Conservation (phyloP, 2,797 vertebrate genomes). For the Eptatretus atami region DNA sequence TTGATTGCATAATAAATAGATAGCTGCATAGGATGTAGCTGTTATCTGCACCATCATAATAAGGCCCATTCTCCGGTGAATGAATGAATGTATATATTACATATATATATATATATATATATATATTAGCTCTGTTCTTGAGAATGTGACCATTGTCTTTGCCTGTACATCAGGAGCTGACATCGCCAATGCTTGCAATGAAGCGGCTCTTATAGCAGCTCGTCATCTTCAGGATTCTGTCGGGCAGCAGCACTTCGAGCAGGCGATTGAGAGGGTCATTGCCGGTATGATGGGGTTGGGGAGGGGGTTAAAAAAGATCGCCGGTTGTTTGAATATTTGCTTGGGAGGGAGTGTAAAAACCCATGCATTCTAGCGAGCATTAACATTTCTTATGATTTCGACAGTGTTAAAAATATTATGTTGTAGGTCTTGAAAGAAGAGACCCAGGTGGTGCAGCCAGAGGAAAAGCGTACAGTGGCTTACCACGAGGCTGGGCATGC, state of each 20-base stretch:
- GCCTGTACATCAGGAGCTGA: slow-evolving; percentile 32
- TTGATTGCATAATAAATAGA: too few species aligned
- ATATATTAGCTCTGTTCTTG: neutral
- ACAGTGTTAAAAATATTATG: too few species aligned
- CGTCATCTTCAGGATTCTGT: slow-evolving; percentile 65
- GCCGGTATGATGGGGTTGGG: slow-evolving; percentile 28
- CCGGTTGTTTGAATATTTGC: neutral
- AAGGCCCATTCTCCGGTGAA: too few species aligned
- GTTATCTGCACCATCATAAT: too few species aligned
- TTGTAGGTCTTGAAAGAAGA: slow-evolving; percentile 65
- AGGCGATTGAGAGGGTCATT: slow-evolving; percentile 78
- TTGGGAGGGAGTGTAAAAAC: neutral
- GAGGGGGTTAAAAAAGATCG: neutral
- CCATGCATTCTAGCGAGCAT: too few species aligned
- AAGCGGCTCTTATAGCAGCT: slow-evolving; percentile 75
- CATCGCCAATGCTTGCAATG: slow-evolving; percentile 87
- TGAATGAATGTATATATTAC: too few species aligned
- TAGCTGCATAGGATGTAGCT: too few species aligned
- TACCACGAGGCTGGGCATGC: slow-evolving; percentile 87
- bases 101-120: too few species aligned
- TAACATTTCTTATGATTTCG: too few species aligned
- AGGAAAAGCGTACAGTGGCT: slow-evolving; percentile 79
- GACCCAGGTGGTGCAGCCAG: slow-evolving; percentile 72
- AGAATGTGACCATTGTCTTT: neutral
- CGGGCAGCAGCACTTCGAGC: slow-evolving; percentile 68